A percentile compares a stretch with the other conserved stretches of the same genome.
These are phyloP conservation scores for Drosophila subobscura DNA, from an alignment of 1,140 invertebrate genomes.

Conservation along the genomic window DNA sequence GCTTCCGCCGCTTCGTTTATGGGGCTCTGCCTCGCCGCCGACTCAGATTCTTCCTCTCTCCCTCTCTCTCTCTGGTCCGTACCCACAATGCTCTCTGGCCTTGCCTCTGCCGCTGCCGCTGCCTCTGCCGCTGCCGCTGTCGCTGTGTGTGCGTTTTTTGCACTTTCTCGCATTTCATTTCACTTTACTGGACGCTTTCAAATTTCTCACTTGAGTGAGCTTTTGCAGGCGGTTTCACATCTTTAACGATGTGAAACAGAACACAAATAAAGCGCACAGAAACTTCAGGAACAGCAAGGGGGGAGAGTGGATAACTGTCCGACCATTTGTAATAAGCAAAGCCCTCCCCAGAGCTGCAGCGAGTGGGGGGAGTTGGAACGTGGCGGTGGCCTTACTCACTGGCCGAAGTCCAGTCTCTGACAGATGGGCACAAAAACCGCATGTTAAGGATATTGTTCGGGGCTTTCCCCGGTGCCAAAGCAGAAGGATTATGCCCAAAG, in stretches of 20 bases:
- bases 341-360: background rate
- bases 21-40: slow-evolving; percentile 20
- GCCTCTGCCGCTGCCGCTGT: too few species aligned
- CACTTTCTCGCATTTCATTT: slow-evolving; percentile 57
- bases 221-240: slow-evolving; percentile 65
- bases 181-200: slow-evolving; percentile 77
- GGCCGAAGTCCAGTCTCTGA: slow-evolving; percentile 11
- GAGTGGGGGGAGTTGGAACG: too few species aligned
- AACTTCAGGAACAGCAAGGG: slow-evolving; percentile 5
- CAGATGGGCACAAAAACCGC: slow-evolving; percentile 19
- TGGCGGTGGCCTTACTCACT: background rate
- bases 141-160: slow-evolving; percentile 9
- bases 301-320: slow-evolving; percentile 27
- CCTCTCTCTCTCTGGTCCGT: background rate
- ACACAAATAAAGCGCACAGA: slow-evolving; percentile 1
- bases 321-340: slow-evolving; percentile 72
- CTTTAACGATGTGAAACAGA: slow-evolving; percentile 53
- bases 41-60: slow-evolving; percentile 17
- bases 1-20: slow-evolving; percentile 52
- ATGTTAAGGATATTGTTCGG: slow-evolving; percentile 14
- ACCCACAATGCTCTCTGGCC: background rate
- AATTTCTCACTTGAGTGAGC: slow-evolving; percentile 74
- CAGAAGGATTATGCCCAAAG: background rate
- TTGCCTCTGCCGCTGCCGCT: background rate
- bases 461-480: background rate